Conservation (phyloP, 1,140 invertebrate genomes). For the Brevipalpus yothersi region DNA sequence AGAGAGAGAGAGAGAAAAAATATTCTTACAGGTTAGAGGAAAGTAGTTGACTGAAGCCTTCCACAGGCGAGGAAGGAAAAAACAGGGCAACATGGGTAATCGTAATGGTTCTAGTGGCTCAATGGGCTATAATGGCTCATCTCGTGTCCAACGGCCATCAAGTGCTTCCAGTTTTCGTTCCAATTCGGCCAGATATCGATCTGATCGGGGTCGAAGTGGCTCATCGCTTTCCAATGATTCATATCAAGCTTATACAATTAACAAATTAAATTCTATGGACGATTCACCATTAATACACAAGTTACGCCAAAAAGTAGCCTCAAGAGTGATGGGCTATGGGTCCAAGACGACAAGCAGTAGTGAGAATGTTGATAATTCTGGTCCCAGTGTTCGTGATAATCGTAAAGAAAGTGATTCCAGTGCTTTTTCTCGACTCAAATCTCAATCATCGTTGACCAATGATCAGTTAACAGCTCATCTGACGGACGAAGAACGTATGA, state of each 20-base stretch:
- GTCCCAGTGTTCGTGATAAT: not conserved
- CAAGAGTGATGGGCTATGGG: not conserved
- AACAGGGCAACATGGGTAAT: not conserved
- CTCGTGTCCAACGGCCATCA: not conserved
- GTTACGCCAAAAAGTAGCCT: not conserved
- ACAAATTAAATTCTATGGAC: not conserved
- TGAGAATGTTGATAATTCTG: not conserved
- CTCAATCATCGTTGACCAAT: constrained; percentile 7
- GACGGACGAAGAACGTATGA: constrained; percentile 8
- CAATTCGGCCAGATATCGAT: not conserved
- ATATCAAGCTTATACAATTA: not conserved
- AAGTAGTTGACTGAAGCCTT: not conserved
- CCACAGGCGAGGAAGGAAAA: not conserved
- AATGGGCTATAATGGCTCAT: not conserved
- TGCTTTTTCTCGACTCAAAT: not conserved
- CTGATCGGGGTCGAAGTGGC: not conserved
- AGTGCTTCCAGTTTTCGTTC: not conserved
- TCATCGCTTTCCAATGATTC: not conserved
- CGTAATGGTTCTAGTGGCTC: not conserved
- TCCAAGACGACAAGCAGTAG: not conserved
- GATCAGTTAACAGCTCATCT: constrained; percentile 9
- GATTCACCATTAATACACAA: not conserved
- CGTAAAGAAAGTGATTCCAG: not conserved
- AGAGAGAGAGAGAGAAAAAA: not conserved
- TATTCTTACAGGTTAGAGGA: not conserved